Percentiles rank a stretch among this genome's conserved stretches.
These are phyloP conservation scores for Toxonevra muliebris DNA, from an alignment of 2,888 invertebrate species.

Conservation along the genomic window DNA sequence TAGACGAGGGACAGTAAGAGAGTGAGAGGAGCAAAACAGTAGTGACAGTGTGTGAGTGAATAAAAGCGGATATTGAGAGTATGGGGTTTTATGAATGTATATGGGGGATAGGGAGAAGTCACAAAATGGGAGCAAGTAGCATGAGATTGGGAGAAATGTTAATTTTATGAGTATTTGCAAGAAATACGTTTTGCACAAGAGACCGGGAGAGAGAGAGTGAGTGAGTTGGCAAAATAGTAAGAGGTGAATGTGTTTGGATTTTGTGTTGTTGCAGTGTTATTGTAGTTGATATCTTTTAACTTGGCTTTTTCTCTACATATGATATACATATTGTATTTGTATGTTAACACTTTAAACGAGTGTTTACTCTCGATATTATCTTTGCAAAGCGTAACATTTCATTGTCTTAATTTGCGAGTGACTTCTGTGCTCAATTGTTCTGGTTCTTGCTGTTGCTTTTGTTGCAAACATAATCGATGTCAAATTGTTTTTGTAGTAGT, in stretches of 20 bases:
- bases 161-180: too few relatives aligned
- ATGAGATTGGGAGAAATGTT: too few relatives aligned
- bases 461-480: not conserved
- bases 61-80: too few relatives aligned
- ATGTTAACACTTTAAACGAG: conserved; percentile 38
- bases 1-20: too few relatives aligned
- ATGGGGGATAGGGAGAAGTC: too few relatives aligned
- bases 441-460: not conserved
- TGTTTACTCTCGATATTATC: conserved; percentile 54
- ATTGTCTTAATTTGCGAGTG: conserved; percentile 56
- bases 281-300: conserved; percentile 13
- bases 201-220: not conserved
- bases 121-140: too few relatives aligned
- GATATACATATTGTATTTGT: conserved; percentile 25
- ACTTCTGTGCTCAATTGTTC: conserved; percentile 9
- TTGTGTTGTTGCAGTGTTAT: not conserved
- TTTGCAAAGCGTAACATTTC: conserved; percentile 42
- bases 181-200: not conserved
- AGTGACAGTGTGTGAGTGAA: too few relatives aligned
- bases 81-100: too few relatives aligned
- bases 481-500: too few relatives aligned
- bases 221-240: not conserved
- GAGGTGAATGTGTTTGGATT: not conserved
- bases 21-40: too few relatives aligned
- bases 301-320: too few relatives aligned